phyloP scores from a whole-genome alignment of 1,140 invertebrate species.

The Formica exsecta region DNA sequence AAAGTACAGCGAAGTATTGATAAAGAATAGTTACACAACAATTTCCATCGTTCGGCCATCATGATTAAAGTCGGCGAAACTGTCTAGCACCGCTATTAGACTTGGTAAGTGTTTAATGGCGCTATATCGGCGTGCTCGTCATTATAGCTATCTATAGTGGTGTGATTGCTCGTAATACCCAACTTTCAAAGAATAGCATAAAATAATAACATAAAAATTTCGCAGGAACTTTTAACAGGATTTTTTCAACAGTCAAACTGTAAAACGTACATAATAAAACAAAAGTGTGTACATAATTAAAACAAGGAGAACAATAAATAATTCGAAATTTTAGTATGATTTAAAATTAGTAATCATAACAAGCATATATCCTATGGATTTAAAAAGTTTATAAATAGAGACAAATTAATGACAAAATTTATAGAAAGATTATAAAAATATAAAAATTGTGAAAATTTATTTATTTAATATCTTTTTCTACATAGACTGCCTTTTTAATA shows the following conservation, averaged over 20 bases:
- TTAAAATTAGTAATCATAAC: background rate
- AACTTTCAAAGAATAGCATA: slow-evolving; percentile 5
- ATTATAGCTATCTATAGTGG: slow-evolving; percentile 1
- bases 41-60: slow-evolving; percentile 38
- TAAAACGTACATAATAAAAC: background rate
- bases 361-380: background rate
- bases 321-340: background rate
- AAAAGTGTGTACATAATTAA: background rate
- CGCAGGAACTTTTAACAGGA: background rate
- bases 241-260: background rate
- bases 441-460: background rate
- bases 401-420: background rate
- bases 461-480: background rate
- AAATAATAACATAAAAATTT: background rate
- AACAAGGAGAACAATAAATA: background rate
- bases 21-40: slow-evolving; percentile 47
- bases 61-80: slow-evolving; percentile 39
- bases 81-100: slow-evolving; percentile 25
- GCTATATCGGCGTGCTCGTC: background rate
- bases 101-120: slow-evolving; percentile 39
- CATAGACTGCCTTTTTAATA: background rate
- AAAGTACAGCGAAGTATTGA: background rate
- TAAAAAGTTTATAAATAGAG: background rate
- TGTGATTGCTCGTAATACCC: slow-evolving; percentile 11
- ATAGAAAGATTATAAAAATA: background rate